Base-by-base conservation (phyloP, 1,140 invertebrate genomes). In the Aphidius gifuensis region DNA sequence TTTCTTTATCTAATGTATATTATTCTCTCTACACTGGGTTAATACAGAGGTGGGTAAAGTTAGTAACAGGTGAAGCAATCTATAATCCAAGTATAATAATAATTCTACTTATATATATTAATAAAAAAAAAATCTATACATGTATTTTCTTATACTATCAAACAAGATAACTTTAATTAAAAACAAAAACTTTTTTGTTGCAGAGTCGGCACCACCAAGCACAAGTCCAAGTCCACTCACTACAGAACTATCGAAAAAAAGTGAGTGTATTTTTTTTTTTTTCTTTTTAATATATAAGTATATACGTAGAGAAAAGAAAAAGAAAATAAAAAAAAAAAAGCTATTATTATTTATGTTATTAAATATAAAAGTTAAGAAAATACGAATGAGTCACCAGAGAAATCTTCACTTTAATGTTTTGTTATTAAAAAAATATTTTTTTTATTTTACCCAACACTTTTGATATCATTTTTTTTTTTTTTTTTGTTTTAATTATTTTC, bases 161-260 rank as follows among this genome's bases (percentile, higher is more conserved):
- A 32, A 32, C 23, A 32, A 32, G 23, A 32, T 32, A 32, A 32
- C 2, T 32, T 32, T 32, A 32, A 32, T 32, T 32, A 32, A 32
- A 32, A 32, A 32, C 23, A 32, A 32, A 32, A 32, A 32, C 23
- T 65, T 73, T 69, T 76, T 74, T 82, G 75, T 83, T 83, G 69
- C 79, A 84, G 83, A 80, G 70, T 83, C 83, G 45, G 66, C 78
- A 53, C 83, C 83, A 62, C 83, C 84, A 46, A 85, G 83, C 58
- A 85, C 84, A 43, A 82, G 83, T 66, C 80, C 84, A 62, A 83
- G 80, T 69, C 82, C 84, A 45, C 80, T 81, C 59, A 85, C 84
- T 47, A 84, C 82, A 9, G 82, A 84, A 68, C 70, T 79, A 21
- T 67, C 76, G 16, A 81, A 76, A 70, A 81, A 80, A 77, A 79